Evolutionary conservation across 2,888 invertebrate genomes (phyloP).

Genomic region (Pandemis cinnamomeana): DNA sequence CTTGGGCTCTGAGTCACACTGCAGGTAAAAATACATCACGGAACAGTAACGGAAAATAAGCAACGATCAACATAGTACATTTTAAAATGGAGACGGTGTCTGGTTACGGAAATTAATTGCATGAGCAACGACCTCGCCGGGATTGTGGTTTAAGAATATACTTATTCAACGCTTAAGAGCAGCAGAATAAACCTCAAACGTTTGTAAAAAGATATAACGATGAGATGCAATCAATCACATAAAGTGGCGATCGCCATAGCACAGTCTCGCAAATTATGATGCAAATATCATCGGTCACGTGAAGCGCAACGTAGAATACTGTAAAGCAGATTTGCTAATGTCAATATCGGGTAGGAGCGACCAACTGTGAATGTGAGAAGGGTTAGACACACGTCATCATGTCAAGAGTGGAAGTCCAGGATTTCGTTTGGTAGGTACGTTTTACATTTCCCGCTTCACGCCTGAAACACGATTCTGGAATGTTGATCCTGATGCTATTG

Average conservation of each 20-base stretch:
- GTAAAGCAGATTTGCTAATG: conserved; percentile 35
- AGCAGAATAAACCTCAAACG: background rate
- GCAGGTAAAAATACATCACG: background rate
- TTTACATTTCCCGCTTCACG: conserved; percentile 25
- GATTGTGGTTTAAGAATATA: conserved; percentile 56
- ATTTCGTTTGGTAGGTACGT: conserved; percentile 39
- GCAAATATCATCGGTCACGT: conserved; percentile 29
- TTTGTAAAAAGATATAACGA: conserved; percentile 19
- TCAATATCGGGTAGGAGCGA: conserved; percentile 46
- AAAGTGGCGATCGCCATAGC: conserved; percentile 14
- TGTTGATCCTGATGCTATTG: conserved; percentile 23
- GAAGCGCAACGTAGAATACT: conserved; percentile 23
- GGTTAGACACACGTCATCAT: conserved; percentile 63
- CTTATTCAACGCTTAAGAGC: conserved; percentile 26
- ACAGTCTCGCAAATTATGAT: conserved; percentile 28
- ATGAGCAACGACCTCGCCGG: conserved; percentile 67
- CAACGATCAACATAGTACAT: conserved; percentile 46
- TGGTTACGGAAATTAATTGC: conserved; percentile 69
- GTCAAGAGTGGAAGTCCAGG: conserved; percentile 53
- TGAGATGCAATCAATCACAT: conserved; percentile 21
- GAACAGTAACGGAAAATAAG: background rate
- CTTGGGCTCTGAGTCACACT: background rate
- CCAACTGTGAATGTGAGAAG: conserved; percentile 63
- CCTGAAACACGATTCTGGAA: conserved; percentile 18
- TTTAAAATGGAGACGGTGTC: conserved; percentile 55